Evolutionary conservation across 1,140 invertebrate species (phyloP).

Genomic region (Pachyrhynchus sulphureomaculatus): DNA sequence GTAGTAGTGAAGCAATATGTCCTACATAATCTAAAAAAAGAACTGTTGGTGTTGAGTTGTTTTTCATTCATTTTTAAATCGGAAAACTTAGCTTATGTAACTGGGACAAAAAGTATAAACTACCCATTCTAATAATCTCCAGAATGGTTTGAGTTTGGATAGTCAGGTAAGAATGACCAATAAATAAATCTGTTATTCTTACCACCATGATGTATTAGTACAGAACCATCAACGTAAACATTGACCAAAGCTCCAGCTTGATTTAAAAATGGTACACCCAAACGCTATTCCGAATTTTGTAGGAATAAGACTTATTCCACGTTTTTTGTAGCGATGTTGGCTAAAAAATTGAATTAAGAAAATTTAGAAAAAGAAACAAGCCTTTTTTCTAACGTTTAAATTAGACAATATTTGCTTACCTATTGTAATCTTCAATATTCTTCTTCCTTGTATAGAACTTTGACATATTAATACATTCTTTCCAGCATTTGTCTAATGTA

Average conservation of each 20-base stretch:
- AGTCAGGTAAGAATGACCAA: too few species aligned
- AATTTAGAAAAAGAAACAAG: too few species aligned
- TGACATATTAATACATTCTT: constrained; percentile 75
- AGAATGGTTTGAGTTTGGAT: too few species aligned
- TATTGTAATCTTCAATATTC: constrained; percentile 72
- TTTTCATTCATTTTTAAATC: too few species aligned
- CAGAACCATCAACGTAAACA: constrained; percentile 89
- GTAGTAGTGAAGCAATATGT: too few species aligned
- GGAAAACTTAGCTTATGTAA: too few species aligned
- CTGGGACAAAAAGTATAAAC: too few species aligned
- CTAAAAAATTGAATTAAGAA: constrained; percentile 52
- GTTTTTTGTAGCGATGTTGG: constrained; percentile 82
- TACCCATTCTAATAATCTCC: too few species aligned
- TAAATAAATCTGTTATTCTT: neutral
- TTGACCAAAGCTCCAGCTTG: constrained; percentile 88
- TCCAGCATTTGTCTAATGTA: constrained; percentile 77
- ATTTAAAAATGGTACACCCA: constrained; percentile 76
- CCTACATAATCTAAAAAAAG: too few species aligned
- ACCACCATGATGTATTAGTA: constrained; percentile 87
- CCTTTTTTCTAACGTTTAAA: too few species aligned
- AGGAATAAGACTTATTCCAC: constrained; percentile 83
- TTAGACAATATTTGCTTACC: constrained; percentile 57
- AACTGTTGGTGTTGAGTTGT: too few species aligned
- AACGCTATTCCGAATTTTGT: constrained; percentile 91
- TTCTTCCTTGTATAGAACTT: constrained; percentile 63